Base-by-base conservation (phyloP, 2,888 invertebrate species). In the Ypsolopha sequella region DNA sequence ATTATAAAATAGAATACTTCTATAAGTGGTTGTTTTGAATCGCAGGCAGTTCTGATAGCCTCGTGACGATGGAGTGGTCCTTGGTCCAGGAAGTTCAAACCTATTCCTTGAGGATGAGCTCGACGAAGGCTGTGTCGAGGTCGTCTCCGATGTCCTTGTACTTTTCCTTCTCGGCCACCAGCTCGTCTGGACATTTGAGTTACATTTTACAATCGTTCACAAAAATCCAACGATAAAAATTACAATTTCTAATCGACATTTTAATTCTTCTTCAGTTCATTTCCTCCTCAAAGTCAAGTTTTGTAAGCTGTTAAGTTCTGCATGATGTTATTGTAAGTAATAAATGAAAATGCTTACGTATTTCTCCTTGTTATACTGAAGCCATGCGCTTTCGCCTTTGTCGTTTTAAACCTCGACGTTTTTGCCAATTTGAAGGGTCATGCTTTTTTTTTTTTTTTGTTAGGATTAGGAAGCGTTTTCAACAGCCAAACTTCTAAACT, bases 121-220 rank as follows among this genome's bases (percentile, higher is more conserved):
- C 95, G 88, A 97, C 96, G 91, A 99, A 98, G 78, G 99, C 99
- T 80, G 95, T 95, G 89, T 99, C 99, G 91, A 99, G 91, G 88
- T 99, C 99, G 92, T 99, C 99, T 91, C 98, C 98, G 90, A 99
- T 98, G 89, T 95, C 94, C 92, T 98, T 99, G 97, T 98, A 99
- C 87, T 97, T 97, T 90, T 99, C 98, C 92, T 99, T 99, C 88
- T 96, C 96, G 85, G 94, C 92, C 75, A 96, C 95, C 80, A 96
- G 92, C 84, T 96, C 96, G 92, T 96, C 96, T 96, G 91, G 64
- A 65, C 66, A 77, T 47, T 24, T 24, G 24, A 4, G 4, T 24
- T 24, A 24, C 24, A 24, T 24, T 24, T 24, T 24, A 24, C 33
- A 34, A 11, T 38, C 24, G 7, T 38, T 46, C 7, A 50, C 4